phyloP scores from a whole-genome alignment of 2,113 vertebrate species.

The Amphiprion percula region DNA sequence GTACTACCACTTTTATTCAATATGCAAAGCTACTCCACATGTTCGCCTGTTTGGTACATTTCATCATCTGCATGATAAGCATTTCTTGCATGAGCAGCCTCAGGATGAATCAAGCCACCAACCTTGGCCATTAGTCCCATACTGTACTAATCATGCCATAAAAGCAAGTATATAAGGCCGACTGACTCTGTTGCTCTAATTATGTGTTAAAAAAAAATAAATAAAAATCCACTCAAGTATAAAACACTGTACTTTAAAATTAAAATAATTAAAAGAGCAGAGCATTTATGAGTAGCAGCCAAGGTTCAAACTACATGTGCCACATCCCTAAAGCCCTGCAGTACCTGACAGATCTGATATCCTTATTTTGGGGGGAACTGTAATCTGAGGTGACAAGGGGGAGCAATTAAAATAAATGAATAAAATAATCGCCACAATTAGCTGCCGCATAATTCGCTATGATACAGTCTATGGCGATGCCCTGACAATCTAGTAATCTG shows the following conservation, averaged over 20 bases:
- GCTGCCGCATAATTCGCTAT: slow-evolving; percentile 28
- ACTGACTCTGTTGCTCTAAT: slow-evolving; percentile 63
- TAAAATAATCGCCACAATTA: slow-evolving; percentile 59
- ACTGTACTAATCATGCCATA: slow-evolving; percentile 49
- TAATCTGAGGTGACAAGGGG: slow-evolving; percentile 66
- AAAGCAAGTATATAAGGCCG: slow-evolving; percentile 51
- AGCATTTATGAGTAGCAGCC: slow-evolving; percentile 41
- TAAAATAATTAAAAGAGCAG: slow-evolving; percentile 63
- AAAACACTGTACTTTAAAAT: slow-evolving; percentile 36
- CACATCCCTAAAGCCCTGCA: slow-evolving; percentile 46
- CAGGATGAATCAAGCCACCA: slow-evolving; percentile 44
- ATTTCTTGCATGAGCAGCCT: slow-evolving; percentile 48
- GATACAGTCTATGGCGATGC: not conserved
- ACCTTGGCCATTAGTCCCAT: slow-evolving; percentile 50
- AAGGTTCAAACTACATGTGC: slow-evolving; percentile 33
- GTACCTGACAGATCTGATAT: slow-evolving; percentile 68
- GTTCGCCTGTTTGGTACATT: slow-evolving; percentile 14
- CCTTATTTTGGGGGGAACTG: slow-evolving; percentile 21
- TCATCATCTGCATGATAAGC: slow-evolving; percentile 57
- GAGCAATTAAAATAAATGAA: slow-evolving; percentile 68
- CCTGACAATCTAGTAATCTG: slow-evolving; percentile 48
- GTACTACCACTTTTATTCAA: not conserved
- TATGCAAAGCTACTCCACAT: not conserved
- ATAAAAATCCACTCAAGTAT: slow-evolving; percentile 30
- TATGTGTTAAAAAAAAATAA: slow-evolving; percentile 39